phyloP scores from a whole-genome alignment of 2,113 vertebrate species.

The Cavia porcellus region DNA sequence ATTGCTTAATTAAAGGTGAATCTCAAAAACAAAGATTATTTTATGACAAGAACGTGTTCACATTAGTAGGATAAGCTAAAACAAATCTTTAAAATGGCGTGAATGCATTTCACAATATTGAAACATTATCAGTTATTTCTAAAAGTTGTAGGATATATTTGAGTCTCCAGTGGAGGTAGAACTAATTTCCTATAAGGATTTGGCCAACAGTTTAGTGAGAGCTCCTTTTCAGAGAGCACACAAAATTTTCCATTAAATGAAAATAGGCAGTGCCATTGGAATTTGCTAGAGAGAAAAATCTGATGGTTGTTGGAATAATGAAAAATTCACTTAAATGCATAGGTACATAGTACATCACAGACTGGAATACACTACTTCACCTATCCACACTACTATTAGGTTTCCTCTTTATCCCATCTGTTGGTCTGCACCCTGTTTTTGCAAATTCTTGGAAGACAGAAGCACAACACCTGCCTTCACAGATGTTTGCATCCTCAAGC shows the following conservation, averaged over 20 bases:
- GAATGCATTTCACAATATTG: not conserved
- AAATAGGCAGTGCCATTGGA: conserved; percentile 15
- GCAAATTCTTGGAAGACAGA: conserved; percentile 23
- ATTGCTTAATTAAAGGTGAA: not conserved
- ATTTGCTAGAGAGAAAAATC: conserved; percentile 59
- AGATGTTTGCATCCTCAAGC: conserved; percentile 38
- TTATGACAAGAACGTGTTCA: not conserved
- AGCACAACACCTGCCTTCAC: conserved; percentile 64
- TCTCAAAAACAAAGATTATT: not conserved
- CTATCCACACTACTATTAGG: not conserved
- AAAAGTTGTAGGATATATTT: not conserved
- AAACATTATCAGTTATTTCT: not conserved
- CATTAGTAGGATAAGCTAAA: conserved; percentile 19
- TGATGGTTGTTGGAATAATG: conserved; percentile 66
- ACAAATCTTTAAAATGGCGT: not conserved
- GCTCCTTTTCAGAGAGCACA: not conserved
- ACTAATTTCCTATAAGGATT: conserved; percentile 9
- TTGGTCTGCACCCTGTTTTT: conserved; percentile 37
- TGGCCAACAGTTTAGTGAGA: not conserved
- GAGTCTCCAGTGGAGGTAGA: not conserved
- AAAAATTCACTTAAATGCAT: conserved; percentile 56
- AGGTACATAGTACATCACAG: not conserved
- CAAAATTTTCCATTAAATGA: conserved; percentile 65
- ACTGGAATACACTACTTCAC: not conserved
- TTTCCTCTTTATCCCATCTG: conserved; percentile 57